Base-by-base conservation (phyloP, 2,888 invertebrate genomes). In the Apoderus coryli region DNA sequence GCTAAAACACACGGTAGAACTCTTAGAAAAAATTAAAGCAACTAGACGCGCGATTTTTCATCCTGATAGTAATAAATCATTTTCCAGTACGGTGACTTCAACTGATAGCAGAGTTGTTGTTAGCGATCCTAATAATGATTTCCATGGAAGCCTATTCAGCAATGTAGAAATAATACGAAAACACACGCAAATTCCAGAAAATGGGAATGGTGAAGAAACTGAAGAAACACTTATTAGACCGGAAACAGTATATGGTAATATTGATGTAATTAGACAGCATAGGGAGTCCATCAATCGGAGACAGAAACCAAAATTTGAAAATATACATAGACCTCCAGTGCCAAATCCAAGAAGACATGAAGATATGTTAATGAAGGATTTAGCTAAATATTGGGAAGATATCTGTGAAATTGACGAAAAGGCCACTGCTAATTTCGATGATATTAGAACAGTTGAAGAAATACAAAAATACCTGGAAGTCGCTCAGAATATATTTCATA, bases 331-430 rank as follows among this genome's bases (percentile, higher is more conserved):
- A 28, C 30, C 25, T 2, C 39, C 34, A 1, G 14, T 31, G 9
- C 38, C 40, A 3, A 15, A 38, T 12, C 40, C 37, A 4, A 34
- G 40, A 31, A 40, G 29, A 4, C 25, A 35, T 9, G 36, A 34
- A 1, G 41, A 41, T 1, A 41, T 30, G 29, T 11, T 41, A 9
- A 29, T 41, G 9, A 38, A 32, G 11, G 35, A 41, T 29, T 27
- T 43, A 5, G 39, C 41, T 4, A 35, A 29, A 6, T 27, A 37
- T 12, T 43, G 41, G 41, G 27, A 34, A 11, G 37, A 36, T 11
- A 14, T 43, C 14, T 35, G 35, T 10, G 36, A 40, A 23, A 38
- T 43, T 15, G 13, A 33, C 10, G 35, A 41, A 13, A 31, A 36
- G 12, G 32, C 29, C 16, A 29, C 29, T 3, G 9, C 35, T 2